Conservation (phyloP, 2,888 invertebrate genomes). For the Smittia sp. region DNA sequence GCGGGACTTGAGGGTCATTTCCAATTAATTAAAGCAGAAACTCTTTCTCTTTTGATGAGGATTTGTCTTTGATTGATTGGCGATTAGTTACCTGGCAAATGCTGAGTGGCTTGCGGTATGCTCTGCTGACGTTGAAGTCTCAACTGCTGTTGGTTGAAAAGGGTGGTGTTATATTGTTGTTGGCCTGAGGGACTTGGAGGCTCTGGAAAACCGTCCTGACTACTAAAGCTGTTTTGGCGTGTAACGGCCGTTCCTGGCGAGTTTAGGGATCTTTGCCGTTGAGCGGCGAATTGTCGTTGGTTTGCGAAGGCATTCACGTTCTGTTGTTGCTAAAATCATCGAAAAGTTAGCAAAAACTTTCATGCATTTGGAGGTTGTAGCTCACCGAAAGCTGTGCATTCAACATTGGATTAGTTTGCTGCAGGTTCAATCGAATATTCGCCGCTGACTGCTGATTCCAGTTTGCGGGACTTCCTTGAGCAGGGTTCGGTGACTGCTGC, state of each 20-base stretch:
- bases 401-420: constrained; percentile 84
- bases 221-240: constrained; percentile 52
- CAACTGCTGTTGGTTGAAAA: constrained; percentile 49
- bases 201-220: constrained; percentile 46
- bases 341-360: not conserved
- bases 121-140: constrained; percentile 52
- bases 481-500: constrained; percentile 47
- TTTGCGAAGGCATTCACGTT: constrained; percentile 45
- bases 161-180: constrained; percentile 42
- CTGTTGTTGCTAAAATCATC: constrained; percentile 39
- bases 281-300: constrained; percentile 49
- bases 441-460: constrained; percentile 44
- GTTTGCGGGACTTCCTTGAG: constrained; percentile 52
- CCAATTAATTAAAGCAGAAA: constrained; percentile 11
- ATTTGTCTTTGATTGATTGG: not conserved
- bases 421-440: constrained; percentile 57
- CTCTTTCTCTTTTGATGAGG: constrained; percentile 20
- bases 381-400: constrained; percentile 77
- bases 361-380: not conserved
- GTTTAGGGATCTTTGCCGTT: constrained; percentile 49
- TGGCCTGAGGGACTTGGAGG: constrained; percentile 48
- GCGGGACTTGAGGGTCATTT: constrained; percentile 18
- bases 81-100: constrained; percentile 50
- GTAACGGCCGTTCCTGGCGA: constrained; percentile 51
- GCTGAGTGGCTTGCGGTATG: constrained; percentile 53